Conservation (phyloP, 2,888 invertebrate genomes). For the Trichogramma dendrolimi region DNA sequence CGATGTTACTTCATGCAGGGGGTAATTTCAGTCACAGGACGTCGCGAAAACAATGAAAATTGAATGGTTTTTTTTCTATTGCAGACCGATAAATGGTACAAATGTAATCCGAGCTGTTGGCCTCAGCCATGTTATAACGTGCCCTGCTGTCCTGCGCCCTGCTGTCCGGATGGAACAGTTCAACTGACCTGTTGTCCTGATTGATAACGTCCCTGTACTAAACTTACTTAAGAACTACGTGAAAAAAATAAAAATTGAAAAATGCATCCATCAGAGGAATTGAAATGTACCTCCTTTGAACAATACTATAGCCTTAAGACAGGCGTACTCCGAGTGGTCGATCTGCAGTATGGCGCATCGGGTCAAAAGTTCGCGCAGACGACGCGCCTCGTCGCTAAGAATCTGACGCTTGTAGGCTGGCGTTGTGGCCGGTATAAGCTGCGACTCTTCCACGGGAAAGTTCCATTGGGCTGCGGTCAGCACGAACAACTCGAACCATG, state of each 20-base stretch:
- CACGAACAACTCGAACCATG: constrained; percentile 81
- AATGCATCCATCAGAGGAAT: not conserved
- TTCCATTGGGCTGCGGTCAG: constrained; percentile 79
- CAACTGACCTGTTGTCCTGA: not conserved
- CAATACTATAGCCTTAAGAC: constrained; percentile 75
- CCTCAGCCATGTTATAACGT: constrained; percentile 22
- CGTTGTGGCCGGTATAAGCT: constrained; percentile 52
- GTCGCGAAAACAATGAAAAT: not conserved
- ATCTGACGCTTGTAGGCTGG: constrained; percentile 55
- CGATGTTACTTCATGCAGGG: constrained; percentile 39
- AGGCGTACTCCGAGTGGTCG: constrained; percentile 80
- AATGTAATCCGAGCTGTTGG: constrained; percentile 16
- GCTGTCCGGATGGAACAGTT: too few species aligned
- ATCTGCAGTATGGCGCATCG: constrained; percentile 64
- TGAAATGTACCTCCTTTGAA: constrained; percentile 70
- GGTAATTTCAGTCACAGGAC: constrained; percentile 27
- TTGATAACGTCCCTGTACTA: not conserved
- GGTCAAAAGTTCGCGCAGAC: constrained; percentile 63
- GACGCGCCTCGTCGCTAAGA: constrained; percentile 58
- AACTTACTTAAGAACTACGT: not conserved
- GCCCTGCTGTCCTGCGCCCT: constrained; percentile 1
- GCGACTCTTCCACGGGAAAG: constrained; percentile 64
- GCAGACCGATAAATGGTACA: constrained; percentile 26
- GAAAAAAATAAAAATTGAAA: not conserved
- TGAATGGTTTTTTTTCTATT: not conserved